Base-by-base conservation (phyloP, 1,140 invertebrate species). In the Acromyrmex heyeri region DNA sequence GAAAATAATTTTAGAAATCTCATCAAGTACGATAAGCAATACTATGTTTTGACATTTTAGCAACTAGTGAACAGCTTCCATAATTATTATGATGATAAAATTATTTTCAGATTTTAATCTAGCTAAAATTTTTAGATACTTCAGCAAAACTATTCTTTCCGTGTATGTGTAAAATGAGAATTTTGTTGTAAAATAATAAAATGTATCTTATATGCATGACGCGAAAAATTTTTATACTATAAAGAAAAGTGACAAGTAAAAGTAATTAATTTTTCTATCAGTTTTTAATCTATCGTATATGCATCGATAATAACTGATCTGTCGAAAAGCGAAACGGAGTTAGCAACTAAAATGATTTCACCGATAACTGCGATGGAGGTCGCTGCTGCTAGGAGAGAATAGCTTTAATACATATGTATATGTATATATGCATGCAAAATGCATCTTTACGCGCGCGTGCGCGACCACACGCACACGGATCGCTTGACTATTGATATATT, bases 401-500 rank as follows among this genome's bases (percentile, higher is more conserved):
- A 65, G 7, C 8, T 86, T 78, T 85, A 50, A 87, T 86, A 50
- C 48, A 4, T 78, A 72, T 70, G 76, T 27, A 16, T 21, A 61
- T 24, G 8, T 69, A 69, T 44, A 57, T 34, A 61, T 48, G 55
- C n/a, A 75, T 34, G 34, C n/a, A 72, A 64, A 65, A 83, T 73
- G 69, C 48, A 73, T 73, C 64, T 64, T 83, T 48, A 61, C 14
- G 30, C 12, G 24, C 65, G 34, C 67, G 53, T 62, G 76, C 65
- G 73, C 72, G 38, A 55, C 34, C 53, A 53, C 77, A 65, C 57
- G 30, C 70, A 67, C 57, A 61, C 64, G 59, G 48, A 73, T 89
- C 86, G 87, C 72, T 83, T 90, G 77, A 89, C 91, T 94, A 94
- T 93, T 94, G 92, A 94, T 94, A 93, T 94, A 93, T 94, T 94